Evolutionary conservation across 2,113 vertebrate species (phyloP).

Genomic region (Panthera leo): DNA sequence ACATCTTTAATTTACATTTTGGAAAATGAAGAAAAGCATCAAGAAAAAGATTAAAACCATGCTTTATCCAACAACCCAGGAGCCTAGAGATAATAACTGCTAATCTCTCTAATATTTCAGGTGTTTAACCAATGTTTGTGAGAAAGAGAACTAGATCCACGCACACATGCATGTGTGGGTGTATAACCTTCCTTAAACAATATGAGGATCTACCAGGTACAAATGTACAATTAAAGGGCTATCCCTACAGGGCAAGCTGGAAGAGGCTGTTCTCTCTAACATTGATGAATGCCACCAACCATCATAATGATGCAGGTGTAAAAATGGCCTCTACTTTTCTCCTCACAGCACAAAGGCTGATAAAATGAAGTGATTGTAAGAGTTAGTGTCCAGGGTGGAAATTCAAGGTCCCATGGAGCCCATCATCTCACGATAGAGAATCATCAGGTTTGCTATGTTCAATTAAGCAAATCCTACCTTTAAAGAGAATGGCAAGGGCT

Average conservation of each 20-base stretch:
- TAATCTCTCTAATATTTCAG: not conserved
- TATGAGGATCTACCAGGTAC: not conserved
- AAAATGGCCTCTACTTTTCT: not conserved
- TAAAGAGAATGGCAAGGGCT: not conserved
- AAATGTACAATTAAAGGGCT: not conserved
- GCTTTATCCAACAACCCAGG: not conserved
- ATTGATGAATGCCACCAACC: not conserved
- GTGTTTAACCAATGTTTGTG: not conserved
- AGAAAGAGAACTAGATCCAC: not conserved
- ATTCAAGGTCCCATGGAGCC: not conserved
- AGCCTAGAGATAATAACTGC: not conserved
- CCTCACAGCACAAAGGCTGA: not conserved
- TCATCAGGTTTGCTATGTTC: not conserved
- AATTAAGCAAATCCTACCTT: not conserved
- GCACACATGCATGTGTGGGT: fast-evolving
- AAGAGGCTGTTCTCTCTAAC: not conserved
- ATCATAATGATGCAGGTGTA: not conserved
- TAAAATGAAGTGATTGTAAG: not conserved
- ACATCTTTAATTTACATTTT: slow-evolving; percentile 51
- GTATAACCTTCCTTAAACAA: not conserved
- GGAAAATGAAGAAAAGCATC: slow-evolving; percentile 16
- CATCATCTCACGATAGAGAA: not conserved
- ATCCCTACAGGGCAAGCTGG: not conserved
- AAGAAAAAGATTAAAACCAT: not conserved
- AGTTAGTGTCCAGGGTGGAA: not conserved